Conservation (phyloP, 2,797 vertebrate genomes). For the Spinus pinus region DNA sequence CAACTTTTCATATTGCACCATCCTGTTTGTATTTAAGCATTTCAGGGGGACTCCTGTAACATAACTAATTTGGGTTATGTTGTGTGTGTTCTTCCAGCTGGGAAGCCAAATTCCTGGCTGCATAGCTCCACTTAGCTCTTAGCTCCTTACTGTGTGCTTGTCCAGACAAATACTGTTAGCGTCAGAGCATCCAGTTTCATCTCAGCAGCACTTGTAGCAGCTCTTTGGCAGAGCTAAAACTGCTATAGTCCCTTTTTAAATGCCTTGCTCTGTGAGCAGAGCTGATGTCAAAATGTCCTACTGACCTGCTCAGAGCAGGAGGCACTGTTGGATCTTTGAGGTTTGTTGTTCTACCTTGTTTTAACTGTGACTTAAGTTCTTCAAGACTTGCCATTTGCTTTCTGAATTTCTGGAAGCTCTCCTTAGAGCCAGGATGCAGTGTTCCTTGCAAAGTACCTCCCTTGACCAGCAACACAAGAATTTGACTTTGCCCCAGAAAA, state of each 20-base stretch:
- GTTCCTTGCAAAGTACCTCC: background rate
- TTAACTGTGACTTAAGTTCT: background rate
- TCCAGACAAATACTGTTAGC: background rate
- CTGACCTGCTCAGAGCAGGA: background rate
- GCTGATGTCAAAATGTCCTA: background rate
- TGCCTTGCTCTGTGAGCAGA: no score
- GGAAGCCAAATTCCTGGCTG: background rate
- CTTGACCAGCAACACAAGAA: background rate
- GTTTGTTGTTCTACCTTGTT: background rate
- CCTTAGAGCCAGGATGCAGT: background rate
- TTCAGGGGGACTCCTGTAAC: background rate
- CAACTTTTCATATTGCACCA: fast-evolving
- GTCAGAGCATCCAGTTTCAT: background rate
- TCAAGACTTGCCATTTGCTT: background rate
- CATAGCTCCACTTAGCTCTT: background rate
- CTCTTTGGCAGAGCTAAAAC: background rate
- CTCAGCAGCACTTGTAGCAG: background rate
- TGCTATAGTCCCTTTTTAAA: no score
- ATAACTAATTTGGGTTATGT: no score
- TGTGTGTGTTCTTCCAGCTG: background rate
- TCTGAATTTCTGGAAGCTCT: background rate
- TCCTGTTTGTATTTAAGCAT: background rate
- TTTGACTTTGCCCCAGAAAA: background rate
- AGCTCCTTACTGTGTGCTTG: fast-evolving
- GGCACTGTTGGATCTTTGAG: background rate